Base-by-base conservation (phyloP, 2,797 vertebrate species). In the Microhierax caerulescens region DNA sequence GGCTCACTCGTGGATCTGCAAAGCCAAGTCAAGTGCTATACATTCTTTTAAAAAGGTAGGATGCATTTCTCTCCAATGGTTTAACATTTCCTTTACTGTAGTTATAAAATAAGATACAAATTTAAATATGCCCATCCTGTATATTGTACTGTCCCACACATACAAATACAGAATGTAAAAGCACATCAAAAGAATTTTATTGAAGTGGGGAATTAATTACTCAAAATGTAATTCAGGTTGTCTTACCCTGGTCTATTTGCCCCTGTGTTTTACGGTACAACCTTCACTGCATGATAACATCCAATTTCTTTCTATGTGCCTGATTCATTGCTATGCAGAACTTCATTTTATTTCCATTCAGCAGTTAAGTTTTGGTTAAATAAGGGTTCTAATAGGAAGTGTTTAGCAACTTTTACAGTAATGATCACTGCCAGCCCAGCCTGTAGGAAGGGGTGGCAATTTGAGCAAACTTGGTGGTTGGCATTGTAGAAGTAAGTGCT, bases 61-160 rank as follows among this genome's bases (percentile, higher is more conserved):
- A 82, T 76, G 3, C 5, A 28, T 81, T 81, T 75, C 20, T 86
- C 6, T 68, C 13, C 15, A 34, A 8, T 6, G 20, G 73, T 48
- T 72, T 78, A 56, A 25, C 7, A 7, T 65, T 87, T 86, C 18
- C 20, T 79, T 74, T 73, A 69, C 21, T 50, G 27, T 45, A 65
- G n/a, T 30, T 72, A 45, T 45, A 84, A 80, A 90, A 68, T 59
- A 61, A 61, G 34, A 43, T 12, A 47, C 13, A 75, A 63, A 53
- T 57, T 63, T 88, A 75, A 90, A 59, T 70, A 61, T 76, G 43
- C 10, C 9, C 12, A 47, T 73, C 22, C 37, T 80, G 30, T 23
- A 63, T 0, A 0, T 68, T 56, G 8, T 36, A 47, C 50, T 5
- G 1, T 48, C 48, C 48, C 72, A 51, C 32, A 25, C 0, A 5